Conservation (phyloP, 2,797 vertebrate genomes). For the Tympanoctomys barrerae region DNA sequence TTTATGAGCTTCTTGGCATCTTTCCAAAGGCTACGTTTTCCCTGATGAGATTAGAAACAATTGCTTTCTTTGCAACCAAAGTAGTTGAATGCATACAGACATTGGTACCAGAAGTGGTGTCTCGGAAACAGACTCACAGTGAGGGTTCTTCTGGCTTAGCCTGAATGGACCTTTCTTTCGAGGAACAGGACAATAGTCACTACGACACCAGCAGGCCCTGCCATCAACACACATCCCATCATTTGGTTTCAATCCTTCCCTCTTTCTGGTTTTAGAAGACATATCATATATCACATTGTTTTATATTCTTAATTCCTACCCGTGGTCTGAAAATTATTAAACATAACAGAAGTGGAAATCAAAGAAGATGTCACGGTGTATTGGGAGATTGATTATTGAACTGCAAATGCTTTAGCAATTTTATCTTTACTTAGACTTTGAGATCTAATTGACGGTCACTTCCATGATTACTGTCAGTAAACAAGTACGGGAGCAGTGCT, state of each 20-base stretch:
- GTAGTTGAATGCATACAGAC: background rate
- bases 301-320: background rate
- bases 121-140: background rate
- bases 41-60: background rate
- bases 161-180: background rate
- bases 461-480: background rate
- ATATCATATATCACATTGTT: background rate
- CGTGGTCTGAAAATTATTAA: background rate
- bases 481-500: background rate
- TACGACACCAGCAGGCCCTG: background rate
- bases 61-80: conserved; percentile 5
- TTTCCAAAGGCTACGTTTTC: background rate
- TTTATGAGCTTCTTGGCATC: background rate
- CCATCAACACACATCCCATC: fast-evolving
- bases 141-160: background rate
- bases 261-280: conserved; percentile 23
- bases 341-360: background rate
- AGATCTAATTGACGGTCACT: background rate
- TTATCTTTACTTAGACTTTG: conserved; percentile 42
- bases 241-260: background rate
- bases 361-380: background rate
- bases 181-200: background rate
- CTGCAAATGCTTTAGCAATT: background rate
- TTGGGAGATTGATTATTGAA: conserved; percentile 15
- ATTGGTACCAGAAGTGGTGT: background rate